A percentile compares a stretch with the other conserved stretches of the same genome.
phyloP scores from a whole-genome alignment of 2,888 invertebrate species.

The Ormyrus labotus region DNA sequence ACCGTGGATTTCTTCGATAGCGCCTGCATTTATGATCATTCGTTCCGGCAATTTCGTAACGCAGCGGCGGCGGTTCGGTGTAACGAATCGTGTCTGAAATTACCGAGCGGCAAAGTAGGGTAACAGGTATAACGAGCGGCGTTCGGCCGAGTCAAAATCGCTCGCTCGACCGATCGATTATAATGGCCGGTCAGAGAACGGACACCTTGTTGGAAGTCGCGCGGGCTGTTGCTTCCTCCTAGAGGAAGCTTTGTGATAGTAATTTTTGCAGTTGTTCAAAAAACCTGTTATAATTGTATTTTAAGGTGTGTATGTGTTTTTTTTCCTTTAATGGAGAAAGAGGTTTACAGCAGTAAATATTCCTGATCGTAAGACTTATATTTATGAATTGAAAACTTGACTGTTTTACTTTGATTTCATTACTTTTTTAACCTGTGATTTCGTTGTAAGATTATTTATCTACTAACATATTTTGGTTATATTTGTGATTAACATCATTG shows the following conservation, averaged over 20 bases:
- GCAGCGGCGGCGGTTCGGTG: background rate
- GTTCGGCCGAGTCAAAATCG: slow-evolving; percentile 8
- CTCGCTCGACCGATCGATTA: slow-evolving; percentile 18
- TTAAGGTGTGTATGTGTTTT: no score
- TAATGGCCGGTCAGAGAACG: background rate
- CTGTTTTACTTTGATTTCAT: no score
- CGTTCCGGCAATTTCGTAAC: slow-evolving; percentile 50
- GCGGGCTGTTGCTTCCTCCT: background rate
- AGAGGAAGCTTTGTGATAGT: background rate
- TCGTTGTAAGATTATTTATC: no score
- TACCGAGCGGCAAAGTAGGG: slow-evolving; percentile 6
- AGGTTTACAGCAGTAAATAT: no score
- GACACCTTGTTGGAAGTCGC: slow-evolving; percentile 26
- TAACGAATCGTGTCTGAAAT: slow-evolving; percentile 37
- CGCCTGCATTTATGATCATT: slow-evolving; percentile 34
- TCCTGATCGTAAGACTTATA: no score
- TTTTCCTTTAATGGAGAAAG: no score
- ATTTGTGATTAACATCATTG: no score
- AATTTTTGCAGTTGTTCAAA: no score
- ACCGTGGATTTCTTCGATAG: slow-evolving; percentile 8
- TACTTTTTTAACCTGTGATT: no score
- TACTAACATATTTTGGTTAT: no score
- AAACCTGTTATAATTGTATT: no score
- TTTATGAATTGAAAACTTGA: no score
- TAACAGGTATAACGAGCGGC: slow-evolving; percentile 38